Evolutionary conservation across 2,113 vertebrate species (phyloP).

Genomic region (Colistium nudipinnis): DNA sequence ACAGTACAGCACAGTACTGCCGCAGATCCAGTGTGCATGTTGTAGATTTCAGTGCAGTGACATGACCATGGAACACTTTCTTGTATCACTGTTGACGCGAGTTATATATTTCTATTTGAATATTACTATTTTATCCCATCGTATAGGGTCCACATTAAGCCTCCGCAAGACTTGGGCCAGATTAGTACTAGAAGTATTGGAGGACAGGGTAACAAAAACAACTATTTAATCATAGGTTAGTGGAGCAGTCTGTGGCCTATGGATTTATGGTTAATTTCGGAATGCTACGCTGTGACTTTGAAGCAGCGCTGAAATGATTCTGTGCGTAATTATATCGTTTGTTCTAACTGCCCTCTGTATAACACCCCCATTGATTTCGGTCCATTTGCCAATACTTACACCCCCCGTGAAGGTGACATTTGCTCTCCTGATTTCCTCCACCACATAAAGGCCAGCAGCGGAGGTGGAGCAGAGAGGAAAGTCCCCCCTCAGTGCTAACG

Average conservation of each 20-base stretch:
- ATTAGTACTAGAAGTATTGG: too few species aligned
- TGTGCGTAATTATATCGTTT: conserved; percentile 15
- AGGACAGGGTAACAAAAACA: too few species aligned
- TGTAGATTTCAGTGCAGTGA: neutral
- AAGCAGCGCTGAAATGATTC: conserved; percentile 17
- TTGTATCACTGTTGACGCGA: neutral
- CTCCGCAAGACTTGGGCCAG: too few species aligned
- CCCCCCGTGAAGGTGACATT: conserved; percentile 57
- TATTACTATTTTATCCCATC: too few species aligned
- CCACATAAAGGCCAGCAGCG: conserved; percentile 45
- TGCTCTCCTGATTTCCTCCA: conserved; percentile 43
- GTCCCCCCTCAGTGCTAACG: conserved; percentile 5
- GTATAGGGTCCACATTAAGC: neutral
- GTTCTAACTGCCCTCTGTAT: conserved; percentile 36
- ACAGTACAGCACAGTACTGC: too few species aligned
- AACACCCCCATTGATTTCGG: conserved; percentile 55
- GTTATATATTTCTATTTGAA: neutral
- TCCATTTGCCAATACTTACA: conserved; percentile 42
- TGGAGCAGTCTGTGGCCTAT: too few species aligned
- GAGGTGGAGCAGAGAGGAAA: conserved; percentile 25
- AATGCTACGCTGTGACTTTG: conserved; percentile 3
- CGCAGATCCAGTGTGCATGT: neutral
- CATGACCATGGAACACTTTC: too few species aligned
- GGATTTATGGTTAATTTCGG: neutral
- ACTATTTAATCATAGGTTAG: too few species aligned